A percentile compares a stretch with the other conserved stretches of the same genome.
phyloP scores from a whole-genome alignment of 2,888 invertebrate genomes.

The Cyrtodaria siliqua region DNA sequence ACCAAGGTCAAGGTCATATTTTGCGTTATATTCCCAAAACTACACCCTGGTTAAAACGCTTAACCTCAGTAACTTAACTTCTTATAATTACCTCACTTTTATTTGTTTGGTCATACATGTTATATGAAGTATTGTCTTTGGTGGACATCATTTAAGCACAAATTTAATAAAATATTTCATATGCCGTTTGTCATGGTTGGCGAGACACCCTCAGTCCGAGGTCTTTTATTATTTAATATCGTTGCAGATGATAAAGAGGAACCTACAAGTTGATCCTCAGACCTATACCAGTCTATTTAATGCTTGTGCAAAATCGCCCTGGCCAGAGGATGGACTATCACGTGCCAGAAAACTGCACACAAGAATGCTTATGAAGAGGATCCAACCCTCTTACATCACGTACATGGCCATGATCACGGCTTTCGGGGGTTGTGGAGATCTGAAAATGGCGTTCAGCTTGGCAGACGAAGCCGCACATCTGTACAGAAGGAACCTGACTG shows the following conservation, averaged over 20 bases:
- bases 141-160: no score
- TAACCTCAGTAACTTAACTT: no score
- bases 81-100: no score
- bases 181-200: no score
- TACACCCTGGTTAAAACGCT: no score
- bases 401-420: constrained; percentile 97
- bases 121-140: no score
- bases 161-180: no score
- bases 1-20: no score
- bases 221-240: no score
- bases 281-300: constrained; percentile 95
- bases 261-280: constrained; percentile 90
- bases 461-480: constrained; percentile 92
- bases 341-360: constrained; percentile 90
- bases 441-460: constrained; percentile 92
- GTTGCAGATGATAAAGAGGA: constrained; percentile 93
- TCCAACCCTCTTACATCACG: constrained; percentile 90
- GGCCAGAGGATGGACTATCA: constrained; percentile 89
- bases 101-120: no score
- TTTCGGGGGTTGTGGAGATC: constrained; percentile 93
- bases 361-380: constrained; percentile 90
- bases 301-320: constrained; percentile 93
- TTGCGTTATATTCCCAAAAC: no score
- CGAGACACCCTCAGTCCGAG: no score
- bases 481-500: constrained; percentile 87